Base-by-base conservation (phyloP, 2,888 invertebrate species). In the Napeogenes sylphis region DNA sequence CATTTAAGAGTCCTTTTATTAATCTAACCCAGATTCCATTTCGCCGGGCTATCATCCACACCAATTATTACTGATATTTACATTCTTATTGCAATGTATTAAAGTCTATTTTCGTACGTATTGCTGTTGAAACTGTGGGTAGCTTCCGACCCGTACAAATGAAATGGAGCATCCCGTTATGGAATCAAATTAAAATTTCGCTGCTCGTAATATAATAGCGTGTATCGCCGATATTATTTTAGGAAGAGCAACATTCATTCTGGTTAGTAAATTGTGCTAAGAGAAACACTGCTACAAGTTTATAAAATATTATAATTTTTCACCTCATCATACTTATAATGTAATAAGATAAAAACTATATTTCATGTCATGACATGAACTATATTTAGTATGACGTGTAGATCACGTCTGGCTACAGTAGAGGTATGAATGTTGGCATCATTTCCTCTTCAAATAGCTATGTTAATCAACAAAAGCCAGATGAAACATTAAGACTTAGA, bases 21-120 rank as follows among this genome's bases (percentile, higher is more conserved):
- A 66, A 64, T 66, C 61, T 51, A 53, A 51, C 61, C 66, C 64
- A 59, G 64, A 61, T 64, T 58, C 61, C 56, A 61, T 59, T 64
- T 66, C 59, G 59, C 55, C 55, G 47, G 21, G 51, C 51, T 30
- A 30, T 51, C 21, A 21, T 51, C 30, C 30, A 51, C 51, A 30
- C 0, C 30, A 21, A 30, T 51, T 30, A 12, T 51, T 12, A 3
- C 10, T 30, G 21, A 21, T 30, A 51, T 30, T 51, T 51, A 30
- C 8, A 12, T 10, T 30, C 30, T 30, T 51, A 30, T 30, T 30
- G 10, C 51, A 30, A 30, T 51, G 51, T 10, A 30, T 10, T 51
- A 51, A 51, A 51, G 51, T 30, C 3, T 30, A 51, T 30, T 30
- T 30, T 30, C 12, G 30, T 51, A 30, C 3, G 42, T 10, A 42